Evolutionary conservation across 1,140 invertebrate species (phyloP), one percentile per base, ranked within the genome.

Genomic region (Pseudobourletiella spinata): DNA sequence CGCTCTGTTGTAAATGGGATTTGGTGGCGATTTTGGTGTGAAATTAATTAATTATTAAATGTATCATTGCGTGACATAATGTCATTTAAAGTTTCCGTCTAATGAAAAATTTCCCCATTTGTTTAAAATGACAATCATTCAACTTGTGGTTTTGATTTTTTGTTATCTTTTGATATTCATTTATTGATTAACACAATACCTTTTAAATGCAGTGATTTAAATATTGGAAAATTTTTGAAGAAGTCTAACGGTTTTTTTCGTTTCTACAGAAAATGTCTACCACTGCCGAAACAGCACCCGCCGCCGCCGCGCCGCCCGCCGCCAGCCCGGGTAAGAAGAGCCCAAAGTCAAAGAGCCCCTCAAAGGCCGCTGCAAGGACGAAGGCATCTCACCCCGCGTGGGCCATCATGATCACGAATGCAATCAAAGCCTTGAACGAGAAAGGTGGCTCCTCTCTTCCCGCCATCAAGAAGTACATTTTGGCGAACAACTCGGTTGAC

Each of bases 401-500:
- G 24, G 64, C 70, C 11, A 57, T 43, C 2, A 74, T 74, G 72
- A 64, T 85, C 4, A 77, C 74, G 59, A 76, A 72, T 55, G 82
- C 83, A 14, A 83, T 85, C 63, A 77, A 75, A 50, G 76, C 74
- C 46, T 71, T 85, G 59, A 83, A 83, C 63, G 81, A 83, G 65
- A 76, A 79, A 55, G 77, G 78, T 59, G 82, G 81, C 15, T 82
- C 80, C 0, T 82, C 81, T 1, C 72, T 82, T 44, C 77, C 80
- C 63, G 82, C 82, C 15, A 83, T 84, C 70, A 83, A 83, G 72
- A 84, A 84, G 69, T 83, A 83, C 73, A 79, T 83, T 50, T 72
- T 77, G 39, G 74, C 78, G 2, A 78, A 78, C 55, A 83, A 81
- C 74, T 11, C 30, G 1, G 81, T 81, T 24, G 81, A 82, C 72